These are phyloP conservation scores for Ramazzottius varieornatus DNA, from an alignment of 2,888 invertebrate species.

Conservation along the genomic window DNA sequence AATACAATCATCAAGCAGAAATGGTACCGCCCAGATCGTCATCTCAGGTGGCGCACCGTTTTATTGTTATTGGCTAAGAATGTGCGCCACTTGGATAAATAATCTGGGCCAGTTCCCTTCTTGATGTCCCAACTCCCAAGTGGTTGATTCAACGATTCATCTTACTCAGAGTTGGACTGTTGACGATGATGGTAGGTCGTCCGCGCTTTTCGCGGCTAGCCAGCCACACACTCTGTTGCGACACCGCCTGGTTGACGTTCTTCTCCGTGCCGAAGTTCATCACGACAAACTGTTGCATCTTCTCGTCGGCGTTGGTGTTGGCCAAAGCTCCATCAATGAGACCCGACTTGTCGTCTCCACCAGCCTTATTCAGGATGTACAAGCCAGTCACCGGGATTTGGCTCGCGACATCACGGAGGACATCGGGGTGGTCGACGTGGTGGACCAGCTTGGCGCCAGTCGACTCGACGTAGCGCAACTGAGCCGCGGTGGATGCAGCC, in stretches of 20 bases:
- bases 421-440: not conserved
- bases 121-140: too few relatives aligned
- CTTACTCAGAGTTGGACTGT: too few relatives aligned
- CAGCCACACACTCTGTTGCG: not conserved
- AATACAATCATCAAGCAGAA: too few relatives aligned
- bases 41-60: too few relatives aligned
- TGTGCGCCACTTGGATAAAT: too few relatives aligned
- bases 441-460: not conserved
- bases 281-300: not conserved
- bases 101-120: too few relatives aligned
- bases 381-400: not conserved
- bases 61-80: too few relatives aligned
- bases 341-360: not conserved
- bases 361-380: not conserved
- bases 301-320: slow-evolving; percentile 13
- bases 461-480: not conserved
- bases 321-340: not conserved
- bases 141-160: too few relatives aligned
- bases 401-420: not conserved
- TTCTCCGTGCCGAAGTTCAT: not conserved
- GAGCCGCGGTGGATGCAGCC: too few relatives aligned
- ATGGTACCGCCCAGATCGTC: too few relatives aligned
- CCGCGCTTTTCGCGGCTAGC: too few relatives aligned
- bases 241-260: not conserved
- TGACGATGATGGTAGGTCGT: too few relatives aligned